A percentile compares a stretch with the other conserved stretches of the same genome.
These are phyloP conservation scores for Troilus luridus DNA, from an alignment of 2,888 invertebrate genomes.

Conservation along the genomic window DNA sequence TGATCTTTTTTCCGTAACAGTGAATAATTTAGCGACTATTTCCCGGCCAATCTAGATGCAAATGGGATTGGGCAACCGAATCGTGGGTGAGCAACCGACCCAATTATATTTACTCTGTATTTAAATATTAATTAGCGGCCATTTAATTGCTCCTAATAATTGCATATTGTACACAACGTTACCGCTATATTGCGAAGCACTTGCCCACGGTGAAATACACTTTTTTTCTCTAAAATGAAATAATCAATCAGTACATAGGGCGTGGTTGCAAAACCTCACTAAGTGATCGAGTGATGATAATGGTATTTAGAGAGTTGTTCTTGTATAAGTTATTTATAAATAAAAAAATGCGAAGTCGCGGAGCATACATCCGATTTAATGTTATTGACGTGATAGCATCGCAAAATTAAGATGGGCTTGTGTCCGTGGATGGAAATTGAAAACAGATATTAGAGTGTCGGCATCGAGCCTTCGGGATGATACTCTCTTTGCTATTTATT, in stretches of 20 bases:
- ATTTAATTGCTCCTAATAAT: background rate
- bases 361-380: too few species aligned
- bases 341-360: too few species aligned
- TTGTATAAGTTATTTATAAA: background rate
- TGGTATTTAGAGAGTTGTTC: background rate
- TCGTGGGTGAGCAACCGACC: background rate
- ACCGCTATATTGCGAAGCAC: background rate
- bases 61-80: background rate
- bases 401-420: too few species aligned
- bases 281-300: background rate
- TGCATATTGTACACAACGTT: background rate
- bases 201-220: background rate
- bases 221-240: background rate
- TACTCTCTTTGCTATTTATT: too few species aligned
- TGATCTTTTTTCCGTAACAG: background rate
- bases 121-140: background rate
- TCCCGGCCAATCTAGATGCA: conserved; percentile 9
- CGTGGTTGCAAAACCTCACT: background rate
- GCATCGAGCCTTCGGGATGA: too few species aligned
- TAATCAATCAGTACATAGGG: background rate
- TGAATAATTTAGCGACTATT: background rate
- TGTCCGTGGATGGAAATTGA: too few species aligned
- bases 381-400: too few species aligned
- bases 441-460: too few species aligned
- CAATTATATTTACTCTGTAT: conserved; percentile 15